Conservation (phyloP, 2,113 vertebrate species). For the Casuarius casuarius region DNA sequence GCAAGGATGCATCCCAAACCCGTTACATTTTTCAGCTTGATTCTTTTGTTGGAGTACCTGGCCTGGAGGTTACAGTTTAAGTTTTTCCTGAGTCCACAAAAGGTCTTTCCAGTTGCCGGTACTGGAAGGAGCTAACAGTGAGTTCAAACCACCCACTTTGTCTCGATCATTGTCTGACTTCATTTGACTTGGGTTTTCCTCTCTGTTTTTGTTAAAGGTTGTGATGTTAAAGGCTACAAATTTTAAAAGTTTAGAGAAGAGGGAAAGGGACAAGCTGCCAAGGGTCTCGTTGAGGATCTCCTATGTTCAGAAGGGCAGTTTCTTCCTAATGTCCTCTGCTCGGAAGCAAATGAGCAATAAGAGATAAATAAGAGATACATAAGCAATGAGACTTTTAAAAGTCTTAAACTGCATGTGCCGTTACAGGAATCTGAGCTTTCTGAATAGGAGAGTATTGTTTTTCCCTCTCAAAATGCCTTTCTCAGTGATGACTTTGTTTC, state of each 20-base stretch:
- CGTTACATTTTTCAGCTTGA: background rate
- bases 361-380: background rate
- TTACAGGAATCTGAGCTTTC: background rate
- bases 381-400: background rate
- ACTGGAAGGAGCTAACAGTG: background rate
- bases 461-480: background rate
- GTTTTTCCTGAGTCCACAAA: background rate
- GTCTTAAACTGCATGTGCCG: background rate
- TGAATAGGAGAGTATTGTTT: background rate
- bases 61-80: background rate
- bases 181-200: background rate
- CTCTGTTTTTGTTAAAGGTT: constrained; percentile 1
- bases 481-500: background rate
- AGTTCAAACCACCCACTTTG: constrained; percentile 27
- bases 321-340: background rate
- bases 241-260: constrained; percentile 6
- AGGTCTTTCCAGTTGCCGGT: background rate
- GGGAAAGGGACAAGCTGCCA: background rate
- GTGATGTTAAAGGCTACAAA: background rate
- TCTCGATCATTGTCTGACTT: background rate
- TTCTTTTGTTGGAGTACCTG: background rate
- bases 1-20: background rate
- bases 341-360: background rate
- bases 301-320: background rate
- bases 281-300: background rate